A percentile compares a stretch with the other conserved stretches of the same genome.
Evolutionary conservation across 2,888 invertebrate species (phyloP).

Genomic region (Apamea crenata): DNA sequence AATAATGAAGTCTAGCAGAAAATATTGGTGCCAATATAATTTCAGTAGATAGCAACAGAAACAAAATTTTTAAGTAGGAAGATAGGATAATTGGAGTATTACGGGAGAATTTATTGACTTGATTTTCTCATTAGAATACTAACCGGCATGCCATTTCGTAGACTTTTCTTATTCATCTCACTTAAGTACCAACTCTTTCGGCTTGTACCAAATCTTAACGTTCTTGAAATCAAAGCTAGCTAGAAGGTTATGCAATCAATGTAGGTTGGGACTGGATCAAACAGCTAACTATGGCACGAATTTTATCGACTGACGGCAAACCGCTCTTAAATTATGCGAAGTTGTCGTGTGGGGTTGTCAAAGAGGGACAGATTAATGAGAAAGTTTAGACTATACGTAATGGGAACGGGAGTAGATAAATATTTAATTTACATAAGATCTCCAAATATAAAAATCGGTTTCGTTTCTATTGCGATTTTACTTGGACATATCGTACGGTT

Average conservation of each 20-base stretch:
- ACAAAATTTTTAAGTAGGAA: no score
- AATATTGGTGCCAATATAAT: neutral
- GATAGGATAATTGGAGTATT: neutral
- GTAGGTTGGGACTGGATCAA: conserved; percentile 10
- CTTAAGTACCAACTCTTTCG: no score
- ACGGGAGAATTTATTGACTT: neutral
- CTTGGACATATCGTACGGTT: no score
- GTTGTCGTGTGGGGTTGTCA: conserved; percentile 1
- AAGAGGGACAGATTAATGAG: no score
- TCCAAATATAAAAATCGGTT: no score
- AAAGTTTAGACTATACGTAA: no score
- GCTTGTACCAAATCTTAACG: no score
- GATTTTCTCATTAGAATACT: neutral
- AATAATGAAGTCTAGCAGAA: neutral
- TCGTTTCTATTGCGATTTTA: no score
- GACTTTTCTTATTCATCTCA: no score
- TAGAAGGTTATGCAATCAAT: conserved; percentile 9
- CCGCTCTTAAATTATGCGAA: conserved; percentile 18
- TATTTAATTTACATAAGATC: no score
- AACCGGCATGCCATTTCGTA: neutral
- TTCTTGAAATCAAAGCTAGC: neutral
- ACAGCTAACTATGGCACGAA: conserved; percentile 26
- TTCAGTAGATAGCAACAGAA: no score
- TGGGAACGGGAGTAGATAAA: no score
- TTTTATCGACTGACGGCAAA: conserved; percentile 5